A percentile compares a stretch with the other conserved stretches of the same genome.
Conservation (phyloP, 2,888 invertebrate genomes). For the Meandrusa payeni region DNA sequence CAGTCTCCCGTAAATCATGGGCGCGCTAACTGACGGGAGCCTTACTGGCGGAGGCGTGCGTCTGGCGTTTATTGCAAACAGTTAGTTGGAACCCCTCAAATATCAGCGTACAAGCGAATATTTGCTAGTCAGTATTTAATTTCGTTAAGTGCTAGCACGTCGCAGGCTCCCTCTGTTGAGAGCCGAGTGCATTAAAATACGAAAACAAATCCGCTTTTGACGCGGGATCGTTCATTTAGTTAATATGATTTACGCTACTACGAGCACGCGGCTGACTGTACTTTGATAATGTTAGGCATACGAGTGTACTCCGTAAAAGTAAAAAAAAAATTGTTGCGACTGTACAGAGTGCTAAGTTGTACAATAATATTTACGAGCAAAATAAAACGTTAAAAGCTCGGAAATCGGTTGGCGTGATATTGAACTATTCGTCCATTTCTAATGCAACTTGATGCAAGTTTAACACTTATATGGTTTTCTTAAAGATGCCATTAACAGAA, state of each 20-base stretch:
- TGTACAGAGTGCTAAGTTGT: no score
- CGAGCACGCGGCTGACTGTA: not conserved
- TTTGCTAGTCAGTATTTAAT: conserved; percentile 27
- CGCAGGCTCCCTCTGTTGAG: conserved; percentile 1
- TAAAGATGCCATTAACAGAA: no score
- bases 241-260: conserved; percentile 6
- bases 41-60: conserved; percentile 8
- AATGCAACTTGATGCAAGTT: no score
- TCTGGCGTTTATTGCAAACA: conserved; percentile 27
- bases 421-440: no score
- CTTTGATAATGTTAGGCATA: not conserved
- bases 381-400: no score
- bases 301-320: not conserved
- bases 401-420: no score
- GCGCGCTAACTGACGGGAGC: not conserved
- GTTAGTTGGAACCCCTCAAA: conserved; percentile 28
- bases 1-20: conserved; percentile 1
- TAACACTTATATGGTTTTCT: no score
- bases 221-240: conserved; percentile 13
- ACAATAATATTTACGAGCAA: no score
- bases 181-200: conserved; percentile 19
- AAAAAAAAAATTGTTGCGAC: no score
- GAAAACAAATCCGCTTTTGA: conserved; percentile 12
- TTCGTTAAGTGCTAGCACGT: conserved; percentile 26
- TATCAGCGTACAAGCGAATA: conserved; percentile 8